phyloP scores from a whole-genome alignment of 2,113 vertebrate species.

The Potamarius usumacintae region DNA sequence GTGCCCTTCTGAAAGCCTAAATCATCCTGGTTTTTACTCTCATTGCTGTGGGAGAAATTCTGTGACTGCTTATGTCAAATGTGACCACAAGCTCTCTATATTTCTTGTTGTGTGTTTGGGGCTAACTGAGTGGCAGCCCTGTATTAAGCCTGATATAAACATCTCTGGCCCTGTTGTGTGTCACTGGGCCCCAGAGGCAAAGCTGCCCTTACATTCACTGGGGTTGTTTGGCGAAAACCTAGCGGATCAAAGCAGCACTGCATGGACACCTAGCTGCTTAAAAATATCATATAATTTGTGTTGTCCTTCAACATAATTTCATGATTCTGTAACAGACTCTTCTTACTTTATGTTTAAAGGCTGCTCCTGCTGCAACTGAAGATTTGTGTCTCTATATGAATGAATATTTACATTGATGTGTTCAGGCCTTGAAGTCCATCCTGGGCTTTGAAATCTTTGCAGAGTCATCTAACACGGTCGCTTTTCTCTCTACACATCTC shows the following conservation, averaged over 20 bases:
- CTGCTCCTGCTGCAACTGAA: not conserved
- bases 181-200: conserved; percentile 59
- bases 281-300: not conserved
- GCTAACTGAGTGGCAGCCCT: conserved; percentile 36
- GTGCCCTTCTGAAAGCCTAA: not conserved
- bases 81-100: conserved; percentile 60
- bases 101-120: conserved; percentile 52
- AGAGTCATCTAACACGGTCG: conserved; percentile 60
- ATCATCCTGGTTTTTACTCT: not conserved
- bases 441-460: conserved; percentile 68
- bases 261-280: not conserved
- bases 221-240: conserved; percentile 60
- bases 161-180: conserved; percentile 58
- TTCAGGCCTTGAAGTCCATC: conserved; percentile 64
- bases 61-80: conserved; percentile 64
- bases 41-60: conserved; percentile 10
- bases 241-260: conserved; percentile 41
- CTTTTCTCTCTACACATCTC: conserved; percentile 61
- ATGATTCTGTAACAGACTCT: not conserved
- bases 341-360: not conserved
- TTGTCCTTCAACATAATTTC: not conserved
- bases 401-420: not conserved
- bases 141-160: conserved; percentile 58
- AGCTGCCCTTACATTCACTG: conserved; percentile 59
- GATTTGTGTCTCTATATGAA: not conserved